A percentile compares a stretch with the other conserved stretches of the same genome.
Evolutionary conservation across 2,888 invertebrate genomes (phyloP).

Genomic region (Scelioninae gen. 1): DNA sequence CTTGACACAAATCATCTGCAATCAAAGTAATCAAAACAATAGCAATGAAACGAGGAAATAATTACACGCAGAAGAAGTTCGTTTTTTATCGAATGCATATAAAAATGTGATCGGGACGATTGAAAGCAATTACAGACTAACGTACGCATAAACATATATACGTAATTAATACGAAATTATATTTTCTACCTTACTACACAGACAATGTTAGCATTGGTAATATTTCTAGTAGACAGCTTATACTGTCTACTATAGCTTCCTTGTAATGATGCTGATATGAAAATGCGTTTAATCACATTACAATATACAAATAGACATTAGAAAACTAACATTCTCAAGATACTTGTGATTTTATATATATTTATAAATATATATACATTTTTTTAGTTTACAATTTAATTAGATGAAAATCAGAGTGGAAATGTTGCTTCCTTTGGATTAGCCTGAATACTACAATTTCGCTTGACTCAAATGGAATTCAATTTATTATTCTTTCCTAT

Average conservation of each 20-base stretch:
- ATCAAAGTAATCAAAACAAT: conserved; percentile 29
- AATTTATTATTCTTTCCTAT: too few relatives aligned
- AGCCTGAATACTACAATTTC: neutral
- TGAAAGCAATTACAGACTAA: conserved; percentile 12
- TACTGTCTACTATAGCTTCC: too few relatives aligned
- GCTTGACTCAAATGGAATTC: neutral
- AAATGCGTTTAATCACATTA: conserved; percentile 34
- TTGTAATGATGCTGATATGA: conserved; percentile 19
- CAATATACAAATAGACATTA: conserved; percentile 5
- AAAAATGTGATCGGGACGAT: neutral
- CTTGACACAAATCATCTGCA: conserved; percentile 1
- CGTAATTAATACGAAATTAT: conserved; percentile 8
- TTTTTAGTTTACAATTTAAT: conserved; percentile 13
- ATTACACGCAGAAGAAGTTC: conserved; percentile 10
- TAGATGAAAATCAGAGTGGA: conserved; percentile 46
- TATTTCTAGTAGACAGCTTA: conserved; percentile 17
- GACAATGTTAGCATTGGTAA: neutral
- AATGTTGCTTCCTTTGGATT: conserved; percentile 18
- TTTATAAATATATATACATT: conserved; percentile 7
- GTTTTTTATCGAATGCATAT: conserved; percentile 5
- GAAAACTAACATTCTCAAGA: neutral
- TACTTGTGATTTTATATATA: neutral
- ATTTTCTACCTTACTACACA: conserved; percentile 7
- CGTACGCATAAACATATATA: neutral
- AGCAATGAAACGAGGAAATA: conserved; percentile 24